A percentile compares a stretch with the other conserved stretches of the same genome.
phyloP scores from a whole-genome alignment of 1,140 invertebrate species.

The Euschistus heros region DNA sequence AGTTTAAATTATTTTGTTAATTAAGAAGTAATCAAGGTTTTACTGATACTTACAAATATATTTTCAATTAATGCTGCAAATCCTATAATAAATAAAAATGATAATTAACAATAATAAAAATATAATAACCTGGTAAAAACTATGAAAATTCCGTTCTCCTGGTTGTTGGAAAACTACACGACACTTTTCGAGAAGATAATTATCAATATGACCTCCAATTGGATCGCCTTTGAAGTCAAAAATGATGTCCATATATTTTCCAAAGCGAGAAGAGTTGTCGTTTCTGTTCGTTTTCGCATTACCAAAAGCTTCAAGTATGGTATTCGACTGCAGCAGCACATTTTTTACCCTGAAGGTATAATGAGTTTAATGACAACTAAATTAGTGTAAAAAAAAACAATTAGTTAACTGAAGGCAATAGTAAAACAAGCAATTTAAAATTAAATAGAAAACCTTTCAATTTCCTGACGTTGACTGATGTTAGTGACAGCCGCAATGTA shows the following conservation, averaged over 20 bases:
- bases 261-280: slow-evolving; percentile 95
- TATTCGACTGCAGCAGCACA: slow-evolving; percentile 89
- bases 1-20: too few species aligned
- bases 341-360: slow-evolving; percentile 77
- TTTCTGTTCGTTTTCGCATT: slow-evolving; percentile 97
- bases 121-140: slow-evolving; percentile 87
- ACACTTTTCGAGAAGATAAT: slow-evolving; percentile 94
- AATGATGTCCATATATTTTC: slow-evolving; percentile 99
- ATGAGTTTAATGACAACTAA: slow-evolving; percentile 11
- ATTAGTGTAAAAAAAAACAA: too few species aligned
- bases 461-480: slow-evolving; percentile 80
- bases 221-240: slow-evolving; percentile 98
- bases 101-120: slow-evolving; percentile 9
- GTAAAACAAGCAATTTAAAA: background rate
- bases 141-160: slow-evolving; percentile 94
- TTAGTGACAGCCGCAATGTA: slow-evolving; percentile 97
- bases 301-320: slow-evolving; percentile 91
- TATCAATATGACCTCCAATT: slow-evolving; percentile 89
- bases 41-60: background rate
- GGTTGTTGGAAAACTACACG: slow-evolving; percentile 84
- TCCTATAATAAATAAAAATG: background rate
- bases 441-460: slow-evolving; percentile 60
- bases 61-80: background rate
- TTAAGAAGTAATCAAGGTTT: background rate
- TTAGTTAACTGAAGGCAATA: background rate